A percentile compares a stretch with the other conserved stretches of the same genome.
phyloP scores from a whole-genome alignment of 2,113 vertebrate species.

The Periophthalmus modestus region DNA sequence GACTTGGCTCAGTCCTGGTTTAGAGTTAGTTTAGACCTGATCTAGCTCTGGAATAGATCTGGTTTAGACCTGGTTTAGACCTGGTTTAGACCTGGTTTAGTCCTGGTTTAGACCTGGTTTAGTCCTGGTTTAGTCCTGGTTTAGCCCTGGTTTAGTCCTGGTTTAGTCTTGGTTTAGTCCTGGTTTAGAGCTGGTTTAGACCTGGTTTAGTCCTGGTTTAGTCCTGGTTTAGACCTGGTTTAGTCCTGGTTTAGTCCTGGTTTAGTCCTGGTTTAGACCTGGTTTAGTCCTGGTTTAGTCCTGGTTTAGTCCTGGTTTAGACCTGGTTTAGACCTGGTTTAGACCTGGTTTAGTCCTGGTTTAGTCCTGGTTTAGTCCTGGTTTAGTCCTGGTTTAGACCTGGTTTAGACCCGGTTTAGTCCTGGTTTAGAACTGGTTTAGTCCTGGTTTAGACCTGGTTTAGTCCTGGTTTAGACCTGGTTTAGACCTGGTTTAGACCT shows the following conservation, averaged over 20 bases:
- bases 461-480: not conserved
- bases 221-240: no score
- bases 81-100: not conserved
- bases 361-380: no score
- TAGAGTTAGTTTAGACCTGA: not conserved
- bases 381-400: not conserved
- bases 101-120: no score
- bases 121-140: not conserved
- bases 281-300: no score
- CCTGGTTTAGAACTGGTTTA: not conserved
- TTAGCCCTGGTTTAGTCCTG: no score
- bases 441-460: not conserved
- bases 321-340: not conserved
- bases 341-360: not conserved
- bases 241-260: no score
- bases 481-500: not conserved
- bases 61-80: not conserved
- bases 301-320: no score
- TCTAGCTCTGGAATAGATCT: not conserved
- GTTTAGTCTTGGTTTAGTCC: no score
- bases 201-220: no score
- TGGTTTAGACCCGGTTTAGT: not conserved
- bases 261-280: no score
- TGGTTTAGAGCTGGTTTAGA: no score
- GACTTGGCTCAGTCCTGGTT: not conserved